These are phyloP conservation scores for Periophthalmus magnuspinnatus DNA, from an alignment of 2,797 vertebrate species.

Conservation along the genomic window DNA sequence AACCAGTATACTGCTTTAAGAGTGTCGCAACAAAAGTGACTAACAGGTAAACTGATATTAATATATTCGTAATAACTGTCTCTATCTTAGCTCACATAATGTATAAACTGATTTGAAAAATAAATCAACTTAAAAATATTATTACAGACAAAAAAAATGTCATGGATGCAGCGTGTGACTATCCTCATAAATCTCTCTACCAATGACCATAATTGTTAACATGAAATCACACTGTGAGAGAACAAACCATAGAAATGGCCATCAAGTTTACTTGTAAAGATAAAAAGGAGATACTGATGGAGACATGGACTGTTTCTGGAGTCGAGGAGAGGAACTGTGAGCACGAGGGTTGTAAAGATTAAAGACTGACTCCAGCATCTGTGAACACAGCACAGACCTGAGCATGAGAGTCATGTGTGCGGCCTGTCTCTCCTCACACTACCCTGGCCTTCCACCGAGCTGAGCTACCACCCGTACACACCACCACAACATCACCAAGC, in stretches of 20 bases:
- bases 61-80: background rate
- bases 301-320: constrained; percentile 41
- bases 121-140: background rate
- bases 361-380: constrained; percentile 50
- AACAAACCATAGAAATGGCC: constrained; percentile 84
- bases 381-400: constrained; percentile 57
- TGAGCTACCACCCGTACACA: constrained; percentile 36
- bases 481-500: constrained; percentile 77
- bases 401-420: constrained; percentile 48
- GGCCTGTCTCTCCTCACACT: constrained; percentile 69
- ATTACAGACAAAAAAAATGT: background rate
- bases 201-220: constrained; percentile 89
- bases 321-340: constrained; percentile 36
- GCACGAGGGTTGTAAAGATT: constrained; percentile 31
- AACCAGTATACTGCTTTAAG: constrained; percentile 28
- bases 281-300: constrained; percentile 69
- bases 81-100: background rate
- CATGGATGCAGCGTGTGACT: constrained; percentile 49
- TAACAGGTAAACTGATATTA: background rate
- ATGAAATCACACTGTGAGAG: constrained; percentile 91
- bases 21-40: constrained; percentile 9
- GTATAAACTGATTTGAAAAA: background rate
- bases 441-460: constrained; percentile 63
- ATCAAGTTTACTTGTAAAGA: constrained; percentile 83
- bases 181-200: constrained; percentile 86